Conservation (phyloP, 1,140 invertebrate genomes). For the Anthonomus grandis region DNA sequence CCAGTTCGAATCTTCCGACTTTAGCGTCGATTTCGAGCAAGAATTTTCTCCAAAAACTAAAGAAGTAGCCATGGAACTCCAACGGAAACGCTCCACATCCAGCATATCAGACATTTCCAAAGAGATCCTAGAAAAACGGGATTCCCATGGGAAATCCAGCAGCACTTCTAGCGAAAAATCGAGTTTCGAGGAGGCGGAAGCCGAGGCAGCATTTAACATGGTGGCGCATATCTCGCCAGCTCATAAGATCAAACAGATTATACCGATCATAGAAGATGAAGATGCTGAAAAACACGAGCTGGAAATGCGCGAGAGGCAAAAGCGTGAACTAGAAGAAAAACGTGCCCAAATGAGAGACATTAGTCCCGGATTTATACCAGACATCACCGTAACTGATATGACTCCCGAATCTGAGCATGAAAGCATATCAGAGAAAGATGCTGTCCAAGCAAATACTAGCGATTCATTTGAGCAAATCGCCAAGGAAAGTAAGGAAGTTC, state of each 20-base stretch:
- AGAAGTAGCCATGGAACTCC: constrained; percentile 27
- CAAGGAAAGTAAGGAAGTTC: constrained; percentile 53
- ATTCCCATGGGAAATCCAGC: constrained; percentile 45
- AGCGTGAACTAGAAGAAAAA: constrained; percentile 50
- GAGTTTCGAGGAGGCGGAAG: constrained; percentile 53
- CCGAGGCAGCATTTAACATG: constrained; percentile 52
- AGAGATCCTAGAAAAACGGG: constrained; percentile 42
- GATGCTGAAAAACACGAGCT: constrained; percentile 54
- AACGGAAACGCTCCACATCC: constrained; percentile 20
- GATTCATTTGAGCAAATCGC: constrained; percentile 55
- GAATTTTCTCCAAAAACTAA: constrained; percentile 33
- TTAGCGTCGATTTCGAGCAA: constrained; percentile 37
- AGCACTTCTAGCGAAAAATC: constrained; percentile 47
- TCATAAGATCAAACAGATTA: constrained; percentile 47
- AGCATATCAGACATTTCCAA: constrained; percentile 30
- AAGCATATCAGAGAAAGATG: constrained; percentile 55
- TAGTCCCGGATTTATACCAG: constrained; percentile 58
- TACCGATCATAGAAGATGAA: constrained; percentile 55
- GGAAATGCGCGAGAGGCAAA: constrained; percentile 49
- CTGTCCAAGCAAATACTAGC: constrained; percentile 55
- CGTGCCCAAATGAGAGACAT: constrained; percentile 47
- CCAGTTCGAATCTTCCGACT: constrained; percentile 43
- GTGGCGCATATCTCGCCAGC: constrained; percentile 49
- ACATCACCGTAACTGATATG: constrained; percentile 67
- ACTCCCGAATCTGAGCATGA: constrained; percentile 54